Percentiles rank a stretch among this genome's conserved stretches.
Evolutionary conservation across 2,888 invertebrate species (phyloP).

Genomic region (Azorinus chamasolen): DNA sequence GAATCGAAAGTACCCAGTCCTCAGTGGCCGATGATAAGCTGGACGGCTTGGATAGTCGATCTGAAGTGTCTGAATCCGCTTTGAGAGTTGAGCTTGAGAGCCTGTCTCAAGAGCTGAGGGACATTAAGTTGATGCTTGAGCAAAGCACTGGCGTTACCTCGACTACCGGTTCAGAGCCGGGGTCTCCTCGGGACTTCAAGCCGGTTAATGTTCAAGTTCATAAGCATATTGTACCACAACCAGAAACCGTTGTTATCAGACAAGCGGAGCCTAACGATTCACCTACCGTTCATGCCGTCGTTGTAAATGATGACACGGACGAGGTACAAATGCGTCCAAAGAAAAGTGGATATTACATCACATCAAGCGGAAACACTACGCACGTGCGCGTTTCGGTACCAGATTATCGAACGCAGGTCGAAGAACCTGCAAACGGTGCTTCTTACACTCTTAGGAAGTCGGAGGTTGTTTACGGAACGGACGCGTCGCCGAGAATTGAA

Average conservation of each 20-base stretch:
- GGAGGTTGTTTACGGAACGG: slow-evolving; percentile 25
- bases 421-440: slow-evolving; percentile 19
- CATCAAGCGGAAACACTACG: slow-evolving; percentile 9
- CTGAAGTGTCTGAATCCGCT: slow-evolving; percentile 64
- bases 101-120: slow-evolving; percentile 73
- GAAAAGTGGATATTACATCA: slow-evolving; percentile 30
- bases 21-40: background rate
- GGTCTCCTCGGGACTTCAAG: slow-evolving; percentile 36
- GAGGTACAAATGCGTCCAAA: slow-evolving; percentile 3
- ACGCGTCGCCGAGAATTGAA: slow-evolving; percentile 4
- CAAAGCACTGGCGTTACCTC: slow-evolving; percentile 70
- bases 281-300: slow-evolving; percentile 33
- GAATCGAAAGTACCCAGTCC: slow-evolving; percentile 22
- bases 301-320: slow-evolving; percentile 40
- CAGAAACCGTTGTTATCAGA: slow-evolving; percentile 2
- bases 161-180: slow-evolving; percentile 25
- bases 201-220: slow-evolving; percentile 44
- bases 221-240: slow-evolving; percentile 22
- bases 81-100: slow-evolving; percentile 68
- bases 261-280: slow-evolving; percentile 1
- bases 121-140: slow-evolving; percentile 75
- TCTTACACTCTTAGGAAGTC: background rate
- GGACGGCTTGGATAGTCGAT: slow-evolving; percentile 54
- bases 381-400: slow-evolving; percentile 55
- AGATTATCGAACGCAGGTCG: slow-evolving; percentile 39